Evolutionary conservation across 2,113 vertebrate genomes (phyloP).

Genomic region (Hoplias malabaricus): DNA sequence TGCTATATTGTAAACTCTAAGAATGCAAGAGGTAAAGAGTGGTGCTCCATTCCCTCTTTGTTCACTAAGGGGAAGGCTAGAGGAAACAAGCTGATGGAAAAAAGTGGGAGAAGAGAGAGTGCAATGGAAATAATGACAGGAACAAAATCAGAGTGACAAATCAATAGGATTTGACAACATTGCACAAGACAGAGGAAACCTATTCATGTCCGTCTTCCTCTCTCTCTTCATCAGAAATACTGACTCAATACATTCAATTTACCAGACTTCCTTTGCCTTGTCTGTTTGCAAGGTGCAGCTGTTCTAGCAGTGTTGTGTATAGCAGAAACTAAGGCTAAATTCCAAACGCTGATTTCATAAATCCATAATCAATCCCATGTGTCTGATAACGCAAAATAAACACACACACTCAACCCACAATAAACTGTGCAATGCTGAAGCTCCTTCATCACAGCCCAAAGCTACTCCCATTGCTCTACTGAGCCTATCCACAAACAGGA

Average conservation of each 20-base stretch:
- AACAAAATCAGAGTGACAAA: constrained; percentile 15
- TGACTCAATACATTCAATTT: too few relatives aligned
- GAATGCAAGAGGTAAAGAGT: neutral
- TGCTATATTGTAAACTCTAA: neutral
- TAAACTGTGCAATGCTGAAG: neutral
- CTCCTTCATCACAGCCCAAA: neutral
- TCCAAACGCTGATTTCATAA: neutral
- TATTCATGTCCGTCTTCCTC: neutral
- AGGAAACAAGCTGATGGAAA: constrained; percentile 7
- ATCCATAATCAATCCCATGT: neutral
- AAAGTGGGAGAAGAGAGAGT: constrained; percentile 9
- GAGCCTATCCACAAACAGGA: neutral
- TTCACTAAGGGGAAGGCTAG: neutral
- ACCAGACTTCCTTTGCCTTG: neutral
- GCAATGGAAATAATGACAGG: neutral
- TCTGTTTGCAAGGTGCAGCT: neutral
- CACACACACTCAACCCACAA: neutral
- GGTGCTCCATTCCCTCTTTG: neutral
- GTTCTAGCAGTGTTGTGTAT: neutral
- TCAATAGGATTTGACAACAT: neutral
- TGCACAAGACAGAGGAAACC: neutral
- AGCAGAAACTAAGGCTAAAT: neutral
- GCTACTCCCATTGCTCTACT: neutral
- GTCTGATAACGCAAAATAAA: neutral
- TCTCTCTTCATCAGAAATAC: too few relatives aligned